Evolutionary conservation across 2,888 invertebrate species (phyloP).

Genomic region (Nematopogon swammerdamellus): DNA sequence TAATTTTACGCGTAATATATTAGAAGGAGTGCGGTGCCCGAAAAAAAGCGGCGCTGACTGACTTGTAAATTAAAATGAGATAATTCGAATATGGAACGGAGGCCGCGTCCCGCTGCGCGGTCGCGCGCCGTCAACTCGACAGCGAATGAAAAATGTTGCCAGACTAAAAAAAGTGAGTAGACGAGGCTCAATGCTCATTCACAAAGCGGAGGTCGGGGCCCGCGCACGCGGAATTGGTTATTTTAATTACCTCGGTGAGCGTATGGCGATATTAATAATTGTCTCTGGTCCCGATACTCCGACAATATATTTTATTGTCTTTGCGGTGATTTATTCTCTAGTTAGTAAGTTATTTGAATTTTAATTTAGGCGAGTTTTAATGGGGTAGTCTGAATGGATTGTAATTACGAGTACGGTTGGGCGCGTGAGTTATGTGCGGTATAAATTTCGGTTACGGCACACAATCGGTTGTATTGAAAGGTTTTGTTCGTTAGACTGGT

Average conservation of each 20-base stretch:
- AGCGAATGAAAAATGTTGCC: slow-evolving; percentile 48
- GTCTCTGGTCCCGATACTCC: slow-evolving; percentile 23
- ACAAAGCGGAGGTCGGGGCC: slow-evolving; percentile 31
- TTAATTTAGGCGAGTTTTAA: slow-evolving; percentile 55
- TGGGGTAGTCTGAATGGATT: slow-evolving; percentile 52
- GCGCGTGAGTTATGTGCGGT: slow-evolving; percentile 44
- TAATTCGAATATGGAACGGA: slow-evolving; percentile 44
- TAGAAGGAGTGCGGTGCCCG: neutral
- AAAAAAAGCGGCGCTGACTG: slow-evolving; percentile 17
- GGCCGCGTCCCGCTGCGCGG: slow-evolving; percentile 43
- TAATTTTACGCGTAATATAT: neutral
- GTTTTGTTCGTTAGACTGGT: neutral
- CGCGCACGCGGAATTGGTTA: slow-evolving; percentile 49
- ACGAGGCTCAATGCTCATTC: slow-evolving; percentile 38
- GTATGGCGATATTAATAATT: slow-evolving; percentile 53
- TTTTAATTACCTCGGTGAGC: slow-evolving; percentile 47
- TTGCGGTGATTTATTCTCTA: slow-evolving; percentile 51
- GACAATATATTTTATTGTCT: slow-evolving; percentile 56
- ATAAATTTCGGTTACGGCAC: slow-evolving; percentile 38
- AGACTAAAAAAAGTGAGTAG: slow-evolving; percentile 28
- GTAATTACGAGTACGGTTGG: slow-evolving; percentile 48
- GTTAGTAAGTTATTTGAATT: slow-evolving; percentile 56
- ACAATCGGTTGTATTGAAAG: neutral
- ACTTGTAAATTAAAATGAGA: slow-evolving; percentile 45
- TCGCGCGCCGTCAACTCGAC: slow-evolving; percentile 34